Evolutionary conservation across 1,140 invertebrate genomes (phyloP), one percentile per base, ranked within the genome.

Genomic region (Macrotrachela quadricornifera): DNA sequence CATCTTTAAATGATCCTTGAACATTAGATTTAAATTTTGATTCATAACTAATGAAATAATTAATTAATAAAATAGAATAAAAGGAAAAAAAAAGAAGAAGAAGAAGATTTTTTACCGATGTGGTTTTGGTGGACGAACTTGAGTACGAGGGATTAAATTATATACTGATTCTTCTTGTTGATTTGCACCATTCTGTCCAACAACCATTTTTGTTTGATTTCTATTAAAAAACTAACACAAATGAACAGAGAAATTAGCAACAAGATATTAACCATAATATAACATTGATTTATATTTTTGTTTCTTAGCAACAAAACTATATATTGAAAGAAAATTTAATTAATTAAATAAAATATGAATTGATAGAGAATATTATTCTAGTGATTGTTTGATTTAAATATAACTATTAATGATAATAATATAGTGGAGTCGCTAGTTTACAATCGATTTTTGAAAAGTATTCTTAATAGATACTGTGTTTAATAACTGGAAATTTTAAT

Each of bases 21-120:
- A 62, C 63, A 42, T 47, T 60, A 36, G 59, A 56, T 39, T 59
- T 59, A 47, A 68, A 70, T 54, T 64, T 68, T 38, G 66, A 70
- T 13, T 55, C 61, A 54, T 70, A 61, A 51, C 68, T 69, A 55
- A 15, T 59, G 43, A 54, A 54, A 46, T 1, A 50, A 18, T 12
- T 13, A 55, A 13, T 14, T 37, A 44, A 15, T 49, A 16, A 6
- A 18, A 41, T 30, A 38, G 39, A 30, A 15, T 0, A 41, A n/a
- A 17, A 30, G 17, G 38, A 53, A 39, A 38, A 39, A 46, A 16
- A 50, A 41, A 30, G 17, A 39, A 53, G 30, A 38, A 39, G 41
- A 16, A 50, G 37, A 30, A n/a, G n/a, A 14, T 47, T 37, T 46
- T 49, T 59, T 56, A 69, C 67, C 61, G 64, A 54, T 60, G 56